Evolutionary conservation across 1,140 invertebrate genomes (phyloP).

Genomic region (Myzus persicae): DNA sequence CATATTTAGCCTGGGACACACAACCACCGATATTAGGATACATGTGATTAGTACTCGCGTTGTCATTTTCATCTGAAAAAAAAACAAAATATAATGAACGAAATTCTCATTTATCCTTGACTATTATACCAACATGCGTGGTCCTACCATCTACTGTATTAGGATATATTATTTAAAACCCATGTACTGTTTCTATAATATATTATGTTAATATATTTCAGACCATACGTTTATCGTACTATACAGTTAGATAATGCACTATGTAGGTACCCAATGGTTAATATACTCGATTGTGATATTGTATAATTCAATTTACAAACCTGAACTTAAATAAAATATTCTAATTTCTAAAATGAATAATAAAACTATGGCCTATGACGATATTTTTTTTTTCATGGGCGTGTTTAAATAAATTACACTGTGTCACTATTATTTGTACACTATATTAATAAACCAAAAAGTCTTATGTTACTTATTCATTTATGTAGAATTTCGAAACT

Average conservation of each 20-base stretch:
- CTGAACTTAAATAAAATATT: background rate
- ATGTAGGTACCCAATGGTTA: background rate
- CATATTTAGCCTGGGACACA: background rate
- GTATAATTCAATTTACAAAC: background rate
- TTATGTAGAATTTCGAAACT: constrained; percentile 27
- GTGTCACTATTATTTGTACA: background rate
- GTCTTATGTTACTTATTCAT: background rate
- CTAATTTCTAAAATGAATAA: background rate
- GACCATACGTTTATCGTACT: background rate
- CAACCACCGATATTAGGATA: constrained; percentile 11
- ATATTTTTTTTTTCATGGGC: background rate
- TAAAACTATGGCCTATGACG: background rate
- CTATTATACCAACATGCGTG: background rate
- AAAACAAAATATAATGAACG: background rate
- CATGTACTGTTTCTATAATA: background rate
- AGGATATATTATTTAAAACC: background rate
- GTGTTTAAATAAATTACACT: background rate
- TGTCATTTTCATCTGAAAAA: constrained; percentile 14
- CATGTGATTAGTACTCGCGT: background rate
- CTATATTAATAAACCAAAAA: background rate
- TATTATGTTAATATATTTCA: background rate
- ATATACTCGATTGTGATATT: no score
- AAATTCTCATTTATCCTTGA: background rate
- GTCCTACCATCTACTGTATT: background rate
- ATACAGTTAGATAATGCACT: background rate